phyloP scores from a whole-genome alignment of 2,113 vertebrate genomes.

The Corythornis madagascariensis region DNA sequence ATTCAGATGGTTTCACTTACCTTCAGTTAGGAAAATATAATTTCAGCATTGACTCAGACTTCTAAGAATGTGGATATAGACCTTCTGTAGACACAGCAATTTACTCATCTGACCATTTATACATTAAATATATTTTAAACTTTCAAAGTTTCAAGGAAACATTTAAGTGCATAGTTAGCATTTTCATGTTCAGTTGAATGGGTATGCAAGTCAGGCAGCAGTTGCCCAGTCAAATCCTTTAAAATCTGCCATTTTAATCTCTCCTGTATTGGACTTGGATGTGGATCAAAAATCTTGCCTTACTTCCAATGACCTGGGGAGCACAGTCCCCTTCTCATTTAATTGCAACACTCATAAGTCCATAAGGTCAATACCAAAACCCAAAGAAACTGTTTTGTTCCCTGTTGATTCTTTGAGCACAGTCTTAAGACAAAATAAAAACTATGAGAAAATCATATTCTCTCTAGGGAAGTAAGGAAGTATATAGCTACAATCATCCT shows the following conservation, averaged over 20 bases:
- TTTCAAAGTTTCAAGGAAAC: background rate
- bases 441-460: background rate
- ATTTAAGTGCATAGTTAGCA: background rate
- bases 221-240: background rate
- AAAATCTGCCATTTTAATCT: slow-evolving; percentile 16
- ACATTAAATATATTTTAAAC: background rate
- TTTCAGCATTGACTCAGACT: background rate
- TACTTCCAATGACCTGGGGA: background rate
- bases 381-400: background rate
- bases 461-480: background rate
- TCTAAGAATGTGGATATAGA: background rate
- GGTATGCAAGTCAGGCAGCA: background rate
- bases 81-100: background rate
- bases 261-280: slow-evolving; percentile 15
- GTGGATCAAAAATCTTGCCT: slow-evolving; percentile 18
- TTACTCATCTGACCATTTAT: background rate
- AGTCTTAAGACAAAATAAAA: background rate
- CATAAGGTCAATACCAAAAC: background rate
- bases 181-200: background rate
- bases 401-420: background rate
- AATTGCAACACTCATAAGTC: background rate
- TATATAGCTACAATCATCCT: background rate
- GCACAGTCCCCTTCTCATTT: background rate
- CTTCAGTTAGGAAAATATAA: background rate
- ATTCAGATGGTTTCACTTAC: background rate